Percentiles rank a stretch among this genome's conserved stretches.
Evolutionary conservation across 2,797 vertebrate species (phyloP).

Genomic region (Lepilemur septentrionalis): DNA sequence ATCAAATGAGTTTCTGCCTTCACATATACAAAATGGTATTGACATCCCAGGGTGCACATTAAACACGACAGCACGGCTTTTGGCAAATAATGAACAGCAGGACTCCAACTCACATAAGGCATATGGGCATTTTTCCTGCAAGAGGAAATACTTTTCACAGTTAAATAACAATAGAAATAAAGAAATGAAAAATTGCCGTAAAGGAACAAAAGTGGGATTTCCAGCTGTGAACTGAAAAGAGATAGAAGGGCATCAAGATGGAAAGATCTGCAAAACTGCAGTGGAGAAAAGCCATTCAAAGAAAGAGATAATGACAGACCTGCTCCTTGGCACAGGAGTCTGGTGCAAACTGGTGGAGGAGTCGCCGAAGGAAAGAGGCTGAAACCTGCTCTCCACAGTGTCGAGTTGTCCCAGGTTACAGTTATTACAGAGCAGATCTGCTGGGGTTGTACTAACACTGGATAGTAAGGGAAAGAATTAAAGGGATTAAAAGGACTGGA

Average conservation of each 20-base stretch:
- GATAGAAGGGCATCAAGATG: constrained; percentile 35
- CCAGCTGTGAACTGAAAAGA: constrained; percentile 61
- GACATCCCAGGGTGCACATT: constrained; percentile 39
- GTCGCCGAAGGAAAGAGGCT: background rate
- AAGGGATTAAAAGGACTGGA: background rate
- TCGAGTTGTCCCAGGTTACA: background rate
- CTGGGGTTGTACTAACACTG: background rate
- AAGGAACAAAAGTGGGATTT: constrained; percentile 63
- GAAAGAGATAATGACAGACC: background rate
- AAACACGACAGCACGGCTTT: constrained; percentile 32
- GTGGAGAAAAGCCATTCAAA: background rate
- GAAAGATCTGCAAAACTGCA: constrained; percentile 52
- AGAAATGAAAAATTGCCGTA: constrained; percentile 65
- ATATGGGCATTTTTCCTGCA: constrained; percentile 47
- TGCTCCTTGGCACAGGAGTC: background rate
- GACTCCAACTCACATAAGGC: constrained; percentile 56
- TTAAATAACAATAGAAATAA: constrained; percentile 73
- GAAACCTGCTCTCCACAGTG: background rate
- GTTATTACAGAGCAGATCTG: background rate
- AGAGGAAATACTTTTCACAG: constrained; percentile 66
- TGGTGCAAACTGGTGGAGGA: background rate
- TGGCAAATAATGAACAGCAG: constrained; percentile 60
- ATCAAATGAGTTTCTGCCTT: constrained; percentile 36
- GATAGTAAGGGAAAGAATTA: background rate
- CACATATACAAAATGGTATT: background rate